Evolutionary conservation across 2,888 invertebrate genomes (phyloP).

Genomic region (Mythimna ferrago): DNA sequence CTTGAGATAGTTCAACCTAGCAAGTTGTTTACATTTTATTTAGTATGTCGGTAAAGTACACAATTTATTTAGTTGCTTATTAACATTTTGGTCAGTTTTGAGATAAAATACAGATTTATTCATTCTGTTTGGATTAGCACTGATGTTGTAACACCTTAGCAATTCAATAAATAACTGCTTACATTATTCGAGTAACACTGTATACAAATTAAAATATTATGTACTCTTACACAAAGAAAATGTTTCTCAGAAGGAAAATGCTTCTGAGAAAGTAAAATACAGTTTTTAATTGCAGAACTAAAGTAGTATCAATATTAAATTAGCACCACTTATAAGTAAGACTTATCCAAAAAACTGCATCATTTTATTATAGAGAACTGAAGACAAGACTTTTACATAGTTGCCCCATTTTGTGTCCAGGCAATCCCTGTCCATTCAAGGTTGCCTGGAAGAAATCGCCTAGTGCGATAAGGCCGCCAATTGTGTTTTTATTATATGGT

Average conservation of each 20-base stretch:
- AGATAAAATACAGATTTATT: slow-evolving; percentile 16
- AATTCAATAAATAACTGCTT: slow-evolving; percentile 15
- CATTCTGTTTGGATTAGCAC: slow-evolving; percentile 2
- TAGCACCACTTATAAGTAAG: slow-evolving; percentile 47
- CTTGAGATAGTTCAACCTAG: slow-evolving; percentile 82
- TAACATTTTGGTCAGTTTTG: slow-evolving; percentile 32
- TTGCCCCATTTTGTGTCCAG: no score
- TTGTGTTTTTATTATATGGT: no score
- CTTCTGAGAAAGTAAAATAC: not conserved
- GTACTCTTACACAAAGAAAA: slow-evolving; percentile 42
- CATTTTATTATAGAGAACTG: slow-evolving; percentile 6
- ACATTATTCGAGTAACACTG: slow-evolving; percentile 15
- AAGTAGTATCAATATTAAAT: slow-evolving; percentile 46
- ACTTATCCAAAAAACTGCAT: slow-evolving; percentile 33
- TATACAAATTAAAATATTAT: slow-evolving; percentile 25
- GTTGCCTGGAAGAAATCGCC: no score
- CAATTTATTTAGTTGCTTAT: slow-evolving; percentile 7
- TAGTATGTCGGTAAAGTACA: slow-evolving; percentile 9
- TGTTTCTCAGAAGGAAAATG: slow-evolving; percentile 3
- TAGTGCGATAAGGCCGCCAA: no score
- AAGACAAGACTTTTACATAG: slow-evolving; percentile 19
- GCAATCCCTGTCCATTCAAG: no score
- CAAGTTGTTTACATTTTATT: slow-evolving; percentile 57
- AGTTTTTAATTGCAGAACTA: slow-evolving; percentile 11
- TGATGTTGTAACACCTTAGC: slow-evolving; percentile 1